Conservation (phyloP, 2,797 vertebrate species). For the Paramormyrops hopkinsi region DNA sequence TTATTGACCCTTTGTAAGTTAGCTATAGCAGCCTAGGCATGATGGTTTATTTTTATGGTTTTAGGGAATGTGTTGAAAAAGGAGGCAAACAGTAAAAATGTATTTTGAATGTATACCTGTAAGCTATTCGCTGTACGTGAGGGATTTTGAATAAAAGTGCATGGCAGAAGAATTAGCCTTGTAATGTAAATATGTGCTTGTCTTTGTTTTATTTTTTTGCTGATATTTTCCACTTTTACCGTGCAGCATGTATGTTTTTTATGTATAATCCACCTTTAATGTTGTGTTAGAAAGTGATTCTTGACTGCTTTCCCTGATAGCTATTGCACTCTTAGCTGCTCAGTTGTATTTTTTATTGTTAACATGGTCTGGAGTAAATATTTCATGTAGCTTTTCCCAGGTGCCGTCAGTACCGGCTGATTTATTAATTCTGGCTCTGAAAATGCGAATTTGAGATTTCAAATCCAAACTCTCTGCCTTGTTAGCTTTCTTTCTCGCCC, state of each 20-base stretch:
- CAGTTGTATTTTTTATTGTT: not conserved
- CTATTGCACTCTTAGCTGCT: not conserved
- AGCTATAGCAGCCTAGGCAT: not conserved
- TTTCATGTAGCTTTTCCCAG: not conserved
- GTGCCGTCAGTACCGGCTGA: not conserved
- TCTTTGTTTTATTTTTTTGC: not conserved
- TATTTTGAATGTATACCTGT: not conserved
- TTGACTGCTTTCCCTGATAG: not conserved
- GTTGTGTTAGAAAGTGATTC: not conserved
- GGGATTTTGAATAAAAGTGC: not conserved
- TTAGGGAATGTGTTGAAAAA: constrained; percentile 6
- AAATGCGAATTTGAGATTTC: not conserved
- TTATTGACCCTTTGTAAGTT: not conserved
- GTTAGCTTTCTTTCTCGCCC: not conserved
- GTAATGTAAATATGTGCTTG: not conserved
- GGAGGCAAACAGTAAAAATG: not conserved
- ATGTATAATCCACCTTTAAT: not conserved
- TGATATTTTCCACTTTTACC: not conserved
- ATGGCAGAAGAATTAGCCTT: not conserved
- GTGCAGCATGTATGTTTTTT: not conserved
- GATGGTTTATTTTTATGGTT: not conserved
- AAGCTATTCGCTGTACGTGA: not conserved
- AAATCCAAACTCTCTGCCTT: not conserved
- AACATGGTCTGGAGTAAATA: not conserved
- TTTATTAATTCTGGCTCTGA: constrained; percentile 2